These are phyloP conservation scores for Panthera uncia DNA, from an alignment of 2,113 vertebrate genomes.

Conservation along the genomic window DNA sequence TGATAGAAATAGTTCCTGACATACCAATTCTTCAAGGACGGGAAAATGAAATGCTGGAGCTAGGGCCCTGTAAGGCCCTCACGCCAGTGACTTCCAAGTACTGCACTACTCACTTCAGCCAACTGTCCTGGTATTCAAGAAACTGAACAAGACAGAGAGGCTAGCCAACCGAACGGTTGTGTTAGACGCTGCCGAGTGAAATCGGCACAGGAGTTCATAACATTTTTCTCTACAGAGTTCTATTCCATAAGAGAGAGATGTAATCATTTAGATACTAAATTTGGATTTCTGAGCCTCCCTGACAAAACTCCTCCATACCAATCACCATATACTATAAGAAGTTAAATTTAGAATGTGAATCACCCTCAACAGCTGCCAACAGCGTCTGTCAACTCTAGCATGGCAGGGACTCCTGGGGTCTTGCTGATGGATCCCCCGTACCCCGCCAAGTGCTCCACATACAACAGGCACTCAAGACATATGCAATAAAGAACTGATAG, in stretches of 20 bases:
- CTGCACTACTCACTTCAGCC: background rate
- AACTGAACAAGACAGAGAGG: background rate
- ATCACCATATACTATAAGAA: background rate
- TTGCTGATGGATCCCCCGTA: background rate
- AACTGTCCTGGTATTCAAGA: background rate
- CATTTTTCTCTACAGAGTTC: background rate
- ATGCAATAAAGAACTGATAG: background rate
- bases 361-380: background rate
- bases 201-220: background rate
- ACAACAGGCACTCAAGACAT: background rate
- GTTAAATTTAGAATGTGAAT: background rate
- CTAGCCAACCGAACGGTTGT: background rate
- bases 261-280: slow-evolving; percentile 25
- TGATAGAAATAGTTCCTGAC: background rate
- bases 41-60: background rate
- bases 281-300: slow-evolving; percentile 27
- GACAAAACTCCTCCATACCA: background rate
- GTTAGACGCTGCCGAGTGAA: background rate
- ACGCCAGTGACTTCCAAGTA: background rate
- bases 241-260: background rate
- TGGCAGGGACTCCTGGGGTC: background rate
- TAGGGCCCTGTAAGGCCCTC: background rate
- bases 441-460: background rate
- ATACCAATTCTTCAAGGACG: background rate
- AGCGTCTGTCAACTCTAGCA: background rate